Evolutionary conservation across 2,113 vertebrate genomes (phyloP), one percentile per base, ranked within the genome.

Genomic region (Oryzias woworae): DNA sequence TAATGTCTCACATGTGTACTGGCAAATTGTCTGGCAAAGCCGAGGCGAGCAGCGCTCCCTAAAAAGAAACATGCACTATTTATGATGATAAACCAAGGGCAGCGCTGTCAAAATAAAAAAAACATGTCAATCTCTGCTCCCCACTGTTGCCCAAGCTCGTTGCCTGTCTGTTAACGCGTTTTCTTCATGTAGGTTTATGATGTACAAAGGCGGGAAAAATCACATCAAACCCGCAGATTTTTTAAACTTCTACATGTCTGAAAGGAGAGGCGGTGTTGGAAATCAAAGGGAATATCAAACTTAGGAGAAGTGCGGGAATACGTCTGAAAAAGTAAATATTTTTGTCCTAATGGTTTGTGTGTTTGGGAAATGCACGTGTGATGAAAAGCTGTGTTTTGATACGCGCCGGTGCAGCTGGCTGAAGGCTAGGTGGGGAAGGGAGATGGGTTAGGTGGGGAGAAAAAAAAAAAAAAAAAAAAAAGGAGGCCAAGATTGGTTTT

Each of bases 271-370:
- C 47, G 47, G 18, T 6, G 16, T 20, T 48, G 70, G 46, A 68
- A 86, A 89, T 92, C 88, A 91, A 92, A 92, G 74, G 61, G 90
- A 92, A 92, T 92, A 89, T 86, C 87, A 87, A 89, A 90, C 87
- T 76, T 69, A 3, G 70, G 50, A 84, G 82, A 83, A 83, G 77
- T 80, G 75, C 54, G 59, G 69, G 71, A 76, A 78, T 71, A 69
- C 28, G 65, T 75, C 72, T 70, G 78, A 77, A 53, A 86, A 82
- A 85, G 85, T 77, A 90, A 88, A 90, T 87, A 89, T 89, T 88
- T 36, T 91, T 87, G 87, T 88, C 83, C 77, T 85, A 72, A 78
- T 73, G 82, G 80, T 79, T 86, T 78, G 84, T 74, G 73, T 83
- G 80, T 75, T 71, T 78, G 80, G 78, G 74, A 58, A 67, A 69